Evolutionary conservation across 2,113 vertebrate genomes (phyloP), one percentile per base, ranked within the genome.

Genomic region (Peromyscus polionotus): DNA sequence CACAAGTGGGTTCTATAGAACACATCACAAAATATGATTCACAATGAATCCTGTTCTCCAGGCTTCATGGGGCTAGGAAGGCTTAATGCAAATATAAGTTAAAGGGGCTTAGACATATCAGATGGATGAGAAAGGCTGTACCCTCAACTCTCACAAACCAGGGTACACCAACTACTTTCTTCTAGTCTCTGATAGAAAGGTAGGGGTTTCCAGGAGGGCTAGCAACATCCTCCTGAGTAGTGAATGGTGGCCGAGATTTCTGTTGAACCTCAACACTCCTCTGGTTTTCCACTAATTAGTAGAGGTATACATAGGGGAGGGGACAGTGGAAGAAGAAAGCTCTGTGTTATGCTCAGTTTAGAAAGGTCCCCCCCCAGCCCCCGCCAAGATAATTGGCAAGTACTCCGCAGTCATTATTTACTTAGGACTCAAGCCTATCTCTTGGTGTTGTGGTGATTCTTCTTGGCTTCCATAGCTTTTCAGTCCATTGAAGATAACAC

Each of bases 61-160:
- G 31, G 17, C 28, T 93, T 59, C 3, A 1, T 0, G 8, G 59
- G 45, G 36, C 67, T 63, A 54, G 8, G 59, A 6, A 28, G 20
- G 42, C 54, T 88, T 61, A 28, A n/a, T 68, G 57, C 1, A 14
- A 28, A 31, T 45, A 79, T 2, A 28, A 33, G n/a, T 31, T 6
- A 33, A 72, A 61, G 42, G 12, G 0, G 0, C 48, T 31, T 75
- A 22, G 45, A 33, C 7, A 54, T 19, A 1, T 45, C 11, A 11
- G 51, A 3, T 7, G 24, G 51, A 51, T 51, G 51, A 86, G 48
- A 33, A 91, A 86, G 59, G 19, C 65, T 17, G 3, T 4, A 33
- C 2, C 2, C 36, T 10, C 26, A 1, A 0, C 26, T 93, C 67
- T 67, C n/a, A 1, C 10, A n/a, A 45, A 6, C 12, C 0, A 5